Percentiles rank a stretch among this genome's conserved stretches.
phyloP scores from a whole-genome alignment of 2,113 vertebrate genomes.

The Oreochromis niloticus region DNA sequence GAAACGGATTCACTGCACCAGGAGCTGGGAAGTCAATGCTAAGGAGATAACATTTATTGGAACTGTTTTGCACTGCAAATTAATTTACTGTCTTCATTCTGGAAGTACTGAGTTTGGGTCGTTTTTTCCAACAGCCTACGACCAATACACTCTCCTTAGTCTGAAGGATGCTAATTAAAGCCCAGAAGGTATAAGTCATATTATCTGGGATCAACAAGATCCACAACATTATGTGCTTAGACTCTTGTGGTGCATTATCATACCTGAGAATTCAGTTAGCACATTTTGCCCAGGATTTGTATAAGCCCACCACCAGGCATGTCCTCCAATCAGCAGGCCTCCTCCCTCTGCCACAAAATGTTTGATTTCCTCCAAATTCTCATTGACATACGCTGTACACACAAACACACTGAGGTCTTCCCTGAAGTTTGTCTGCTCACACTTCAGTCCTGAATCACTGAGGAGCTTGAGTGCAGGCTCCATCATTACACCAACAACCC shows the following conservation, averaged over 20 bases:
- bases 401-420: constrained; percentile 37
- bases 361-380: constrained; percentile 47
- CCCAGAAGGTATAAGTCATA: background rate
- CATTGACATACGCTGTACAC: constrained; percentile 15
- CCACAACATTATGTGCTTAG: background rate
- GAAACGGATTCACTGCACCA: no score
- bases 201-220: background rate
- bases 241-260: background rate
- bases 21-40: no score
- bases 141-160: background rate
- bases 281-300: constrained; percentile 33
- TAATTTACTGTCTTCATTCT: no score
- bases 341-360: constrained; percentile 80
- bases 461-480: background rate
- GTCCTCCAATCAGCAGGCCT: constrained; percentile 79
- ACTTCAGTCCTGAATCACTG: background rate
- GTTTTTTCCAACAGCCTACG: no score
- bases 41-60: no score
- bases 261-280: constrained; percentile 72
- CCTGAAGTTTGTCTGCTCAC: constrained; percentile 1
- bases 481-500: constrained; percentile 40
- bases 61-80: no score
- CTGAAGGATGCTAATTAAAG: background rate
- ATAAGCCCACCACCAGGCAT: constrained; percentile 80
- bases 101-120: no score